Base-by-base conservation (phyloP, 2,888 invertebrate species). In the Ophion ventricosus region DNA sequence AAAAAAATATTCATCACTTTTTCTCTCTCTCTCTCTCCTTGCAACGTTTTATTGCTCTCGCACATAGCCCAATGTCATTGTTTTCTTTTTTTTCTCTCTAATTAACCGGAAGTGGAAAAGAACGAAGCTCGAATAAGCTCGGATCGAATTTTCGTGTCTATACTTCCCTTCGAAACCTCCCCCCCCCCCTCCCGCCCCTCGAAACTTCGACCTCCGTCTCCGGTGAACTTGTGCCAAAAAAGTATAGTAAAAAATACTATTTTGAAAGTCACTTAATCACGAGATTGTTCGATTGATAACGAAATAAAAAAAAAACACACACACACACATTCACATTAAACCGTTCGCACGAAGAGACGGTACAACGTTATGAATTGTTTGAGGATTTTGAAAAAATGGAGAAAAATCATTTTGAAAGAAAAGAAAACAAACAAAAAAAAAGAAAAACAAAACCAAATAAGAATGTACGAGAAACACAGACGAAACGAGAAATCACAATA, bases 351-450 rank as follows among this genome's bases (percentile, higher is more conserved):
- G 67, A 80, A 76, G 54, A 85, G 54, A 85, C 85, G 86, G 83
- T 86, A 87, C 84, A 86, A 87, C 83, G 80, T 79, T 86, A 84
- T 80, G 84, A 88, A 90, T 88, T 89, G 88, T 85, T 87, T 88
- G 88, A 89, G 86, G 26, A 74, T 73, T 69, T 49, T 49, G 14
- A 17, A 49, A 49, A 49, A 49, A 49, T 4, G 4, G 43, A 17
- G 11, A 17, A 49, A 49, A 49, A 14, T 4, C 49, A 49, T 17
- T 17, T 17, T 8, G 7, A 35, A 7, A n/a, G n/a, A n/a, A n/a
- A n/a, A n/a, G n/a, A n/a, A 40, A 1, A 57, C n/a, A 57, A 40
- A 40, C 40, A 40, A 10, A 10, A 40, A 40, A 40, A 40, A 69
- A 35, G 7, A 35, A 35, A 35, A 35, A 78, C 81, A 82, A 80